phyloP scores from a whole-genome alignment of 2,113 vertebrate species.

The Actinemys pallida region DNA sequence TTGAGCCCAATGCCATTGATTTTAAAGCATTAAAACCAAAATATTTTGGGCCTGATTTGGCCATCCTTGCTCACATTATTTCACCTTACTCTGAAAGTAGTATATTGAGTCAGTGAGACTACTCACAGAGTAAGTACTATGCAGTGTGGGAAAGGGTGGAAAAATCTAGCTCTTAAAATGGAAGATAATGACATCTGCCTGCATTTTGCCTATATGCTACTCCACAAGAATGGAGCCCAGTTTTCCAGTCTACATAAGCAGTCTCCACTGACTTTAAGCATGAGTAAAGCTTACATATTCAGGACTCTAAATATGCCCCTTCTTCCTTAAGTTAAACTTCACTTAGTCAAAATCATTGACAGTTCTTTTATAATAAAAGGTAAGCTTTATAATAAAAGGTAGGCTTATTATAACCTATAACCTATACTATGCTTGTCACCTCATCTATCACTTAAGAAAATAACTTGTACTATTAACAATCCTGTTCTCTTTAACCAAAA shows the following conservation, averaged over 20 bases:
- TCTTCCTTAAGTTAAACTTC: not conserved
- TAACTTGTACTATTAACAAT: fast-evolving
- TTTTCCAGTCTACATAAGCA: not conserved
- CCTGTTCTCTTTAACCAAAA: not conserved
- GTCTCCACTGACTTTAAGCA: not conserved
- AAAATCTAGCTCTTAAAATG: not conserved
- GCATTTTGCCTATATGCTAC: not conserved
- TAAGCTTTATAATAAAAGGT: not conserved
- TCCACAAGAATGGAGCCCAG: not conserved
- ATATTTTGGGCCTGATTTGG: not conserved
- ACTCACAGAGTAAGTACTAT: not conserved
- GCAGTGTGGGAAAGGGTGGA: not conserved
- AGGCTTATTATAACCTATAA: not conserved
- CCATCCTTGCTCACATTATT: not conserved
- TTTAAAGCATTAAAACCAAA: not conserved
- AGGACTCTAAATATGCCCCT: not conserved
- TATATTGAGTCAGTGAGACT: not conserved
- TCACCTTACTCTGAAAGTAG: not conserved
- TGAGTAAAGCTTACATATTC: conserved; percentile 9
- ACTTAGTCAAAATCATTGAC: not conserved
- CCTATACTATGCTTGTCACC: not conserved
- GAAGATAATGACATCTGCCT: not conserved
- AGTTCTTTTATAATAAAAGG: not conserved
- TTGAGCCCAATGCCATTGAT: not conserved
- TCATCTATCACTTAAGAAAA: conserved; percentile 11